These are phyloP conservation scores for Synergus itoensis DNA, from an alignment of 2,888 invertebrate genomes.

Conservation along the genomic window DNA sequence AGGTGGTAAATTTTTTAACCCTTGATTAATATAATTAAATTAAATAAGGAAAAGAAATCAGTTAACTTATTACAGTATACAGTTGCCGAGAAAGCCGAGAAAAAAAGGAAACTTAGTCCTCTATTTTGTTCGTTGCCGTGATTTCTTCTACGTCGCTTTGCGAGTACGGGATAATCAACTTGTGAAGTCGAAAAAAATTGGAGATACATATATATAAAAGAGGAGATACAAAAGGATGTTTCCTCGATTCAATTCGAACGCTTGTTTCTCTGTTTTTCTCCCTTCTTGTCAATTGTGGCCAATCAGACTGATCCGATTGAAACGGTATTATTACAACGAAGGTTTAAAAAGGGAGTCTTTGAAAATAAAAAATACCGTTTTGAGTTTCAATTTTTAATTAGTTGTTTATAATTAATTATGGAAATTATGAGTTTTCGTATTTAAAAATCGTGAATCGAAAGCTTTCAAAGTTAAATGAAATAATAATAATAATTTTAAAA, in stretches of 20 bases:
- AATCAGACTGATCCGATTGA: neutral
- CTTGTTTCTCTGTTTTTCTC: neutral
- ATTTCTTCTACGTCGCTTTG: neutral
- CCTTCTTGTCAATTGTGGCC: neutral
- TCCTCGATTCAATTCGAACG: neutral
- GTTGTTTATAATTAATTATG: neutral
- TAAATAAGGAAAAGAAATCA: neutral
- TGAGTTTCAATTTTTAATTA: neutral
- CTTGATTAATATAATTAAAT: slow-evolving; percentile 15
- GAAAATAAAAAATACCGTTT: neutral
- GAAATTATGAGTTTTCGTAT: neutral
- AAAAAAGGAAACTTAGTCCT: slow-evolving; percentile 15
- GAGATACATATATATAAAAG: no score
- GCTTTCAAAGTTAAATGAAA: neutral
- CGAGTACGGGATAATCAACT: neutral
- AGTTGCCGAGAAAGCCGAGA: neutral
- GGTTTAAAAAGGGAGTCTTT: neutral
- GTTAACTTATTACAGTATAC: neutral
- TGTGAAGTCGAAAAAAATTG: neutral
- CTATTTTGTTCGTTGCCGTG: neutral
- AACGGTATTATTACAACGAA: neutral
- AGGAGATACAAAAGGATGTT: slow-evolving; percentile 1
- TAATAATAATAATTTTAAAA: neutral
- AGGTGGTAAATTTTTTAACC: slow-evolving; percentile 1
- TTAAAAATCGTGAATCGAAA: neutral